A percentile compares a stretch with the other conserved stretches of the same genome.
phyloP scores from a whole-genome alignment of 2,797 vertebrate genomes.

The Argya squamiceps region DNA sequence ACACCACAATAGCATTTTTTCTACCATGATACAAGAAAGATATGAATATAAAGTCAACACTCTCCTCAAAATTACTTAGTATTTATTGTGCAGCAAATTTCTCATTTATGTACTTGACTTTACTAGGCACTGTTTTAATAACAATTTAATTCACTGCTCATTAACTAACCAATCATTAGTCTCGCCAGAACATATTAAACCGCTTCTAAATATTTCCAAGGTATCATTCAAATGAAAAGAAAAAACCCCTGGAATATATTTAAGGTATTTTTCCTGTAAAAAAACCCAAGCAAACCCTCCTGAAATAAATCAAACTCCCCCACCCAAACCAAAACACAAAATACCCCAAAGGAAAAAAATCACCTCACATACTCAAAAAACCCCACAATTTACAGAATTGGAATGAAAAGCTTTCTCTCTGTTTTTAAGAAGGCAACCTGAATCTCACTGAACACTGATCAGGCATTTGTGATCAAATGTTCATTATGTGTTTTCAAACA shows the following conservation, averaged over 20 bases:
- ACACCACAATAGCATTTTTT: background rate
- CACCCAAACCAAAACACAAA: background rate
- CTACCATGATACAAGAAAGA: background rate
- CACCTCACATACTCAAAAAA: background rate
- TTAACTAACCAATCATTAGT: background rate
- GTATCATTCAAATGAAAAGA: background rate
- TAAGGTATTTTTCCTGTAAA: background rate
- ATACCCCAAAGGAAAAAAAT: fast-evolving
- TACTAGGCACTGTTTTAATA: background rate
- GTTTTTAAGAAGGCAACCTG: background rate
- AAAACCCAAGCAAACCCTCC: background rate
- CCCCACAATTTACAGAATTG: background rate
- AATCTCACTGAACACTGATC: background rate
- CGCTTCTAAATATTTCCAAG: background rate
- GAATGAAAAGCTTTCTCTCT: background rate
- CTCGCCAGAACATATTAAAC: background rate
- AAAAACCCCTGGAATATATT: background rate
- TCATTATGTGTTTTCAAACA: background rate
- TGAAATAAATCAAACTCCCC: background rate
- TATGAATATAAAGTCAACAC: background rate
- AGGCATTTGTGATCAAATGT: background rate
- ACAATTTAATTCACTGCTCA: background rate
- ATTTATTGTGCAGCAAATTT: background rate
- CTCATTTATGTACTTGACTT: background rate
- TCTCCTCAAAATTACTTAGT: background rate